Conservation (phyloP, 2,888 invertebrate species). For the Disparrhopalites patrizii region DNA sequence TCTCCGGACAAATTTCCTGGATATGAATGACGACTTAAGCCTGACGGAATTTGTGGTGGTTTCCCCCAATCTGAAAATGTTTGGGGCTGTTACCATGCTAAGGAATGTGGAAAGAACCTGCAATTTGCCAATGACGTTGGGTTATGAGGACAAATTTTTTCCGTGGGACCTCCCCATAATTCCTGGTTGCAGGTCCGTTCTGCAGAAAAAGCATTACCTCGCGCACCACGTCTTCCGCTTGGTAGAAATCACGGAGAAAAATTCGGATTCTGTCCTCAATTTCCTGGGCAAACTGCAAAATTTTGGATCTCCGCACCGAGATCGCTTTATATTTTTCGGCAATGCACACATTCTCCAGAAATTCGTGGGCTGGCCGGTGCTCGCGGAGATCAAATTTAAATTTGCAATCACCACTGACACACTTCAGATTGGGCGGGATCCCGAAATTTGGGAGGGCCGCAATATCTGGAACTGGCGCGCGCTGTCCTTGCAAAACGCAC, state of each 20-base stretch:
- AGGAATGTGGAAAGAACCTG: too few species aligned
- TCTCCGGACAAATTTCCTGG: too few species aligned
- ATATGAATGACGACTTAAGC: too few species aligned
- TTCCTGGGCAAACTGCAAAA: background rate
- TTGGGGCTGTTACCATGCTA: too few species aligned
- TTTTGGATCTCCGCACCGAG: slow-evolving; percentile 10
- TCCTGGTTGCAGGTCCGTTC: background rate
- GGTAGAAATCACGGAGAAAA: background rate
- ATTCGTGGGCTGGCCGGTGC: background rate
- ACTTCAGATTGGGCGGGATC: background rate
- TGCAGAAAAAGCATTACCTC: background rate
- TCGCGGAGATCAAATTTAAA: background rate
- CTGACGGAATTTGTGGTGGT: too few species aligned
- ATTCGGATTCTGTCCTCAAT: background rate
- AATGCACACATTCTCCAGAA: background rate
- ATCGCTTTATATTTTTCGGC: slow-evolving; percentile 4
- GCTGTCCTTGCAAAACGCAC: too few species aligned
- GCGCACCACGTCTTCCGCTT: background rate
- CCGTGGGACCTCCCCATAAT: background rate
- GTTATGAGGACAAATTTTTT: too few species aligned
- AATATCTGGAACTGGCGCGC: too few species aligned
- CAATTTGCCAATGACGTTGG: background rate
- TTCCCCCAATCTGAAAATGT: too few species aligned
- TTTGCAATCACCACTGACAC: background rate
- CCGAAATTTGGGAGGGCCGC: background rate